Conservation (phyloP, 1,140 invertebrate genomes). For the Ceratitis capitata region DNA sequence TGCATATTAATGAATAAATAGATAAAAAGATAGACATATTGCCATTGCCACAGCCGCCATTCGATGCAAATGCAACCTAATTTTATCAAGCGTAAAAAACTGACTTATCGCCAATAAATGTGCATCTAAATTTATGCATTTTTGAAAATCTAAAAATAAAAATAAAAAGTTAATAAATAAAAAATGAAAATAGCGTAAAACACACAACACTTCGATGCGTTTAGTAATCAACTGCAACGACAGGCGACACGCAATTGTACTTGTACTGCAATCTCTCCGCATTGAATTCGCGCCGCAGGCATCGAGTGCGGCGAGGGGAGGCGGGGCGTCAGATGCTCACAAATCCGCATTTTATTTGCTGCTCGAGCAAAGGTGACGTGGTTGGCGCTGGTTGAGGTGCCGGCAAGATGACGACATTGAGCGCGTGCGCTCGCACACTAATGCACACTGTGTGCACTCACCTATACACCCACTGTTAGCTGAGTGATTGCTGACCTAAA, state of each 20-base stretch:
- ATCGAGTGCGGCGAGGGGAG: neutral
- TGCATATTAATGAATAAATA: neutral
- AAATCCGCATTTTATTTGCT: neutral
- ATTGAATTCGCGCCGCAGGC: neutral
- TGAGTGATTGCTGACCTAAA: slow-evolving; percentile 34
- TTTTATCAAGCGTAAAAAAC: slow-evolving; percentile 38
- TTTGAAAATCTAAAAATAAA: too few relatives aligned
- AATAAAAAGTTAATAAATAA: too few relatives aligned
- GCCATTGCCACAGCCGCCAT: slow-evolving; percentile 17
- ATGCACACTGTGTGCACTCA: neutral
- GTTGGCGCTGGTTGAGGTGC: neutral
- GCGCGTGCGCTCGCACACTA: neutral
- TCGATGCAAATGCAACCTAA: slow-evolving; percentile 38
- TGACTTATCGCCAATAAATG: slow-evolving; percentile 33
- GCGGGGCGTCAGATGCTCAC: neutral
- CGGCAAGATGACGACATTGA: slow-evolving; percentile 26
- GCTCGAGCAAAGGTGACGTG: neutral
- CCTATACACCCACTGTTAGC: neutral
- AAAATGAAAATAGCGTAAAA: too few relatives aligned
- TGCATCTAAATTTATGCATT: slow-evolving; percentile 18
- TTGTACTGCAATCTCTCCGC: neutral
- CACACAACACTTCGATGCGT: too few relatives aligned
- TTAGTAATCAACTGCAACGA: neutral
- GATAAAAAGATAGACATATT: neutral
- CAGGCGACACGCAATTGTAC: slow-evolving; percentile 5